A percentile compares a stretch with the other conserved stretches of the same genome.
phyloP scores from a whole-genome alignment of 2,113 vertebrate species.

The Cathartes aura region DNA sequence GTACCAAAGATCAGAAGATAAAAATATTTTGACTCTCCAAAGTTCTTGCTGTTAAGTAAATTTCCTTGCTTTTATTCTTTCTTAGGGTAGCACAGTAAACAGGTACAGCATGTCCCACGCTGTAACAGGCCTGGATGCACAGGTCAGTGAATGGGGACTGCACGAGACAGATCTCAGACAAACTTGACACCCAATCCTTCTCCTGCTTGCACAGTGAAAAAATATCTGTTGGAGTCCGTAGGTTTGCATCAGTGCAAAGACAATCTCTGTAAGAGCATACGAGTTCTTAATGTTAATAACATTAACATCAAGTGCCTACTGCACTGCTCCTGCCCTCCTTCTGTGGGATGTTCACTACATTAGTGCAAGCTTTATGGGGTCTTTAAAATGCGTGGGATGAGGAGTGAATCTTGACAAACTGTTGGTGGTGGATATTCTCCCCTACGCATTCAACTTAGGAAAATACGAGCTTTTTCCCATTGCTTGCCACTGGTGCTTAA shows the following conservation, averaged over 20 bases:
- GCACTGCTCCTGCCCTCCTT: neutral
- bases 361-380: neutral
- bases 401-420: neutral
- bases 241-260: neutral
- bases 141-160: neutral
- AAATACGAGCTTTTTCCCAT: neutral
- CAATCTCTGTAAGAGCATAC: neutral
- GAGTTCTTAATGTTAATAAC: neutral
- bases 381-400: neutral
- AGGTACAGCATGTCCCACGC: neutral
- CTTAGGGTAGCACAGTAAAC: too few species aligned
- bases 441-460: neutral
- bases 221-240: neutral
- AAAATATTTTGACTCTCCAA: neutral
- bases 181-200: neutral
- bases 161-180: neutral
- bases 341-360: neutral
- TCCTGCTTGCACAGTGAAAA: neutral
- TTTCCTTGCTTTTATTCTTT: neutral
- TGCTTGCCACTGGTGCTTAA: neutral
- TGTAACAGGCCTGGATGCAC: neutral
- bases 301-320: neutral
- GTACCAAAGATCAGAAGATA: neutral
- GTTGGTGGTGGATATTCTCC: neutral
- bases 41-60: neutral